Evolutionary conservation across 2,113 vertebrate species (phyloP), one percentile per base, ranked within the genome.

Genomic region (Spheniscus mendiculus): DNA sequence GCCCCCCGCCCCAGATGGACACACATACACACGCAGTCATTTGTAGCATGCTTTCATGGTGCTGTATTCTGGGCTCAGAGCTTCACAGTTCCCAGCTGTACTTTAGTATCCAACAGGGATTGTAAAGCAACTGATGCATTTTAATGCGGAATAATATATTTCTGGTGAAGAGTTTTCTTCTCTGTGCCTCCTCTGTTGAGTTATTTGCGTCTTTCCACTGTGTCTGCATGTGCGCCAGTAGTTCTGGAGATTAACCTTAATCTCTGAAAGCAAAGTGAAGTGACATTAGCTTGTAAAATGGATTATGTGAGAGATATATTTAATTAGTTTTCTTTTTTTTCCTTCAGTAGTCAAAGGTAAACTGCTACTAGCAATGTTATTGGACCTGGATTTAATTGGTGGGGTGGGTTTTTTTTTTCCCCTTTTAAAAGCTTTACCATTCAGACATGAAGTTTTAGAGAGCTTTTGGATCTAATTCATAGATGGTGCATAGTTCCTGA

Each of bases 231-330:
- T 88, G 56, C 0, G 0, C 82, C 34, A 34, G 87, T 86, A 81
- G 82, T 90, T 91, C 59, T 83, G 84, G 89, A 95, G 91, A 94
- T 95, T 96, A 95, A 83, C 44, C 71, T 71, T 95, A 95, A 89
- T 92, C 78, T 96, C 83, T 88, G 91, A 89, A 88, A 83, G 92
- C 61, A 90, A 92, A 94, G 92, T 67, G 86, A 90, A 96, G 80
- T 78, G 87, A 93, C 49, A 47, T 87, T 81, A 89, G 55, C 58
- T 93, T 94, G 70, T 97, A 90, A 94, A 96, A 94, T 74, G 47
- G 89, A 87, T 95, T 96, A 80, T 66, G 42, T 18, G 83, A 92
- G 65, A 80, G 89, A 86, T 69, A 86, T 17, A 42, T 81, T 55
- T 84, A 91, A 59, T 45, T 55, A 78, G 79, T 94, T 94, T 70